Evolutionary conservation across 2,113 vertebrate species (phyloP).

Genomic region (Ceratotherium simum): DNA sequence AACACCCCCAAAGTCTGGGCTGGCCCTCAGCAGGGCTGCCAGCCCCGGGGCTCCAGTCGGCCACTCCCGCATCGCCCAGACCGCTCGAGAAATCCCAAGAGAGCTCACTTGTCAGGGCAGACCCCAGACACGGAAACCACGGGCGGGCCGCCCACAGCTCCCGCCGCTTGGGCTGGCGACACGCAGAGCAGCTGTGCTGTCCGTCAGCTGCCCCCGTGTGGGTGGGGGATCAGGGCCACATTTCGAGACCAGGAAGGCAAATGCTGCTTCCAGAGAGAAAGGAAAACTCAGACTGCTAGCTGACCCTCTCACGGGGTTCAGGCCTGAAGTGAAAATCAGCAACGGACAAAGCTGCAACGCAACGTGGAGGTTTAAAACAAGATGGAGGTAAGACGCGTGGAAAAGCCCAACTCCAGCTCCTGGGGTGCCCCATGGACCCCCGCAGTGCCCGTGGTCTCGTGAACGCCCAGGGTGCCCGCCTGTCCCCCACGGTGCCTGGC

Average conservation of each 20-base stretch:
- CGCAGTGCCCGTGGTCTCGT: too few relatives aligned
- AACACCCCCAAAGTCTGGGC: accelerated
- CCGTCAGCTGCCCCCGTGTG: accelerated
- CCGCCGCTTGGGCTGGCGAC: accelerated
- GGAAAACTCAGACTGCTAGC: accelerated
- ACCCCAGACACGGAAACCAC: too few relatives aligned
- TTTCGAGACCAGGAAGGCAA: accelerated
- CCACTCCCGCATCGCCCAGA: accelerated
- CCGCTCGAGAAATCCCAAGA: accelerated
- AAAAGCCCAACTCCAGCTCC: accelerated
- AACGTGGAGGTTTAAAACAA: accelerated
- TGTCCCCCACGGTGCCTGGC: too few relatives aligned
- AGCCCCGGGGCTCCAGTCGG: accelerated
- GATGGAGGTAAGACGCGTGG: accelerated
- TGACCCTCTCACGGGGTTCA: not conserved
- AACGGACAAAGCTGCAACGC: accelerated
- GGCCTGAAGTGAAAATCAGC: not conserved
- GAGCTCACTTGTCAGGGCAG: not conserved
- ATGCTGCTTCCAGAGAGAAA: not conserved
- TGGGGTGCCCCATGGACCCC: not conserved
- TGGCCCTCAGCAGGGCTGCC: accelerated
- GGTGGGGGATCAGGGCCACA: accelerated
- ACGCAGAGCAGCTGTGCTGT: too few relatives aligned
- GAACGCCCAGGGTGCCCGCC: not conserved
- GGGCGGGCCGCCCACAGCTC: accelerated